Evolutionary conservation across 2,797 vertebrate species (phyloP), one percentile per base, ranked within the genome.

Genomic region (Chiroxiphia lanceolata): DNA sequence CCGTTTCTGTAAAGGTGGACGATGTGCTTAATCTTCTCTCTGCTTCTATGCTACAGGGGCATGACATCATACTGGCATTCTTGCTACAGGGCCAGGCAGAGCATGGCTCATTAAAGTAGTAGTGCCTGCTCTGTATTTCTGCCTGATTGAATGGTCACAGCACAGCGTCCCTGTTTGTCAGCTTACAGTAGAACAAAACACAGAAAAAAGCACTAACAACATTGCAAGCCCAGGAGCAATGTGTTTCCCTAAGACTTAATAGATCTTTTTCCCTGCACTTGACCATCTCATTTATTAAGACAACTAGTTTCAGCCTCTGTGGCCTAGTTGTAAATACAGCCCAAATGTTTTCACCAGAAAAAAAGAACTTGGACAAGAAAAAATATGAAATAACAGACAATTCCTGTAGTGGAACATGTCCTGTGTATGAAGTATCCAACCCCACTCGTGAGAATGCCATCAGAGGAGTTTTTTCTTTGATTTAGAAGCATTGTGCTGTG

Each of bases 71-170:
- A 68, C 29, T 86, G 38, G 9, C 29, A 34, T 83, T 83, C 50
- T 54, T 76, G 34, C 79, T 72, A 57, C 50, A 47, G 50, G 38
- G 19, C 20, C 61, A 87, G 67, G 36, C 27, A 54, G 33, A 82
- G 11, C 1, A 0, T 60, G 13, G 5, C 60, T 87, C 3, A 0
- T 78, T 89, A 34, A 59, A 71, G 42, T 7, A 40, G 21, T 71
- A 61, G 18, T 56, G 22, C 42, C 51, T 54, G 29, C 42, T 72
- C n/a, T 79, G 42, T 82, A 17, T 68, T 87, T 74, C 47, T 94
- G 19, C 40, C 34, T 54, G 15, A 53, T 69, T 0, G 0, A 59
- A 38, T 70, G 14, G 5, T 90, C 15, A 6, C 50, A 67, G 17
- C 21, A 65, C n/a, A 36, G 36, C 3, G 7, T 86, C 40, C n/a